These are phyloP conservation scores for Ptycholaimellus sp. DNA, from an alignment of 2,888 invertebrate species.

Conservation along the genomic window DNA sequence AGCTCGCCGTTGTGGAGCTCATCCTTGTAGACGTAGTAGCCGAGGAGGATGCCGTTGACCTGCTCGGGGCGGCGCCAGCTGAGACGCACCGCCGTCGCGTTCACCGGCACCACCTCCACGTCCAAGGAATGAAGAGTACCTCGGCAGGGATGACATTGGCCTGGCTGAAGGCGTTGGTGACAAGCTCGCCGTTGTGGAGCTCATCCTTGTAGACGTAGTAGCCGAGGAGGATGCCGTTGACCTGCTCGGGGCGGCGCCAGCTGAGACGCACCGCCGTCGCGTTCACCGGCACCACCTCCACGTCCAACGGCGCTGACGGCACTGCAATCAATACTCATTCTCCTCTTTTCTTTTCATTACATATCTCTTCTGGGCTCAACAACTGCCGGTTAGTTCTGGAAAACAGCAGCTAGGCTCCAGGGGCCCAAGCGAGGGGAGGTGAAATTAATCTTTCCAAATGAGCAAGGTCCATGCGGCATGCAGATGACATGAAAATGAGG, in stretches of 20 bases:
- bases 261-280: slow-evolving; percentile 58
- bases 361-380: too few species aligned
- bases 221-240: slow-evolving; percentile 79
- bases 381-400: too few species aligned
- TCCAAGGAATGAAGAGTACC: slow-evolving; percentile 1
- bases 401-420: too few species aligned
- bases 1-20: not conserved
- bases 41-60: slow-evolving; percentile 75
- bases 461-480: too few species aligned
- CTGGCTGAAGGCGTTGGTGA: not conserved
- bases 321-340: slow-evolving; percentile 52
- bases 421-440: too few species aligned
- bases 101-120: slow-evolving; percentile 42
- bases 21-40: slow-evolving; percentile 64
- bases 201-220: slow-evolving; percentile 58
- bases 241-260: slow-evolving; percentile 73
- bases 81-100: slow-evolving; percentile 75
- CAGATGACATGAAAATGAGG: too few species aligned
- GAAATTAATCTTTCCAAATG: too few species aligned
- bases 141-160: not conserved
- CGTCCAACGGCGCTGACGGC: slow-evolving; percentile 84
- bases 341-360: too few species aligned
- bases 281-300: slow-evolving; percentile 58
- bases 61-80: slow-evolving; percentile 76
- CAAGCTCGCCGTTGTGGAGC: slow-evolving; percentile 2